These are phyloP conservation scores for Syrrhaptes paradoxus DNA, from an alignment of 2,113 vertebrate genomes.

Conservation along the genomic window DNA sequence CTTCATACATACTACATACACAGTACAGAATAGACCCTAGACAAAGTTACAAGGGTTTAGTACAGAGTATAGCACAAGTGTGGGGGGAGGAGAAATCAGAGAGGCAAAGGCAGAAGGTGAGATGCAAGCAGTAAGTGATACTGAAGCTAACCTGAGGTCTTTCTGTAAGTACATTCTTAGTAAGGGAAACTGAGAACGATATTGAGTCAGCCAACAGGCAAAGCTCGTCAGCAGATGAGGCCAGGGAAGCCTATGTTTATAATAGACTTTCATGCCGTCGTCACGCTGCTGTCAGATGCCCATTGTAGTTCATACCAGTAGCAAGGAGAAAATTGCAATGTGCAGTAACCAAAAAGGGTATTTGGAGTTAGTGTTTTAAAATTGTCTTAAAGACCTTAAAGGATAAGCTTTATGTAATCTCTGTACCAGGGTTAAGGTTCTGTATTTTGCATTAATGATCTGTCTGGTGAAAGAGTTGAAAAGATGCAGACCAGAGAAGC, in stretches of 20 bases:
- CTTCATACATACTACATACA: background rate
- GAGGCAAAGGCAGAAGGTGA: background rate
- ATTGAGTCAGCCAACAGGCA: background rate
- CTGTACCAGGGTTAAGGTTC: background rate
- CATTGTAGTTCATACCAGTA: background rate
- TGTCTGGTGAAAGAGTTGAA: background rate
- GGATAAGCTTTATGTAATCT: background rate
- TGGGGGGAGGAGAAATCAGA: rapidly evolving
- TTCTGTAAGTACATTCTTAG: background rate
- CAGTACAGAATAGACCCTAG: background rate
- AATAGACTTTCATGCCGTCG: background rate
- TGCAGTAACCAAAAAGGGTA: background rate
- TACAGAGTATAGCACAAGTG: background rate
- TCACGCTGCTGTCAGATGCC: background rate
- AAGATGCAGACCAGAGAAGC: background rate
- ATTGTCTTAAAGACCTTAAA: background rate
- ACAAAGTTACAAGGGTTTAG: background rate
- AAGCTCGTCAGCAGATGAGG: background rate
- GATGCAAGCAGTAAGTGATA: background rate
- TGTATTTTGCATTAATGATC: background rate
- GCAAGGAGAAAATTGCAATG: background rate
- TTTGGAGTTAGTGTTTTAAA: background rate
- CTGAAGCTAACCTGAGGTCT: background rate
- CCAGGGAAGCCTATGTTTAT: background rate
- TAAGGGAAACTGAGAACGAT: background rate